Conservation (phyloP, 2,113 vertebrate genomes). For the Corythaixoides concolor region DNA sequence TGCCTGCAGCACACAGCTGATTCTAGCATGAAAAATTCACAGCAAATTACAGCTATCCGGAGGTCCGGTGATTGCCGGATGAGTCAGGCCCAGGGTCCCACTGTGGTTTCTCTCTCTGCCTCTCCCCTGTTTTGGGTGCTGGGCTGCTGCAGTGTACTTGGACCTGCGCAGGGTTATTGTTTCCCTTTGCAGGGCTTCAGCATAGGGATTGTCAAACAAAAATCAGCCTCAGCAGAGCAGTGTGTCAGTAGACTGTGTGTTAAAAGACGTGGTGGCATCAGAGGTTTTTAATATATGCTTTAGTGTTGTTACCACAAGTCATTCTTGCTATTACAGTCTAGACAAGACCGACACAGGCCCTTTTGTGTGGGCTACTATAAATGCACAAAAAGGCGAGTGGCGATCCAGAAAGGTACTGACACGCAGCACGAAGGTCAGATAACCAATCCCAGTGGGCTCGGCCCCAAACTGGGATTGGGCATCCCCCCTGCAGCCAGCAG, state of each 20-base stretch:
- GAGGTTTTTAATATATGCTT: accelerated
- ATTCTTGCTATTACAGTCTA: accelerated
- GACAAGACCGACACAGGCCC: neutral
- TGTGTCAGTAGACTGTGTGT: accelerated
- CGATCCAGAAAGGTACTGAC: neutral
- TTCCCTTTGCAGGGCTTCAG: neutral
- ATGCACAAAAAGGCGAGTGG: neutral
- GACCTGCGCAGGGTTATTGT: neutral
- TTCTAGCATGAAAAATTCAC: conserved; percentile 37
- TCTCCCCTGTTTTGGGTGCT: neutral
- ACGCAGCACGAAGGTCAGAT: accelerated
- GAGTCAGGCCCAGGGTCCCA: neutral
- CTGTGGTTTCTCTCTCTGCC: neutral
- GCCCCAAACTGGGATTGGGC: neutral
- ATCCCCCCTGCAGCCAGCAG: neutral
- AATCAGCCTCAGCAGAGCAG: accelerated
- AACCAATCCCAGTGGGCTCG: neutral
- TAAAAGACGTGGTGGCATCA: neutral
- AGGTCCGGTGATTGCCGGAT: neutral
- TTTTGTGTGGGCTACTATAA: neutral
- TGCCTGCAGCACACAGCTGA: conserved; percentile 12
- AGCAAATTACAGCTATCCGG: neutral
- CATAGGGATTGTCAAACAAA: neutral
- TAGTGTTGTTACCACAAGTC: neutral
- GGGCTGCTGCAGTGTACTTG: neutral